Evolutionary conservation across 2,888 invertebrate species (phyloP).

Genomic region (Globia sparganii): DNA sequence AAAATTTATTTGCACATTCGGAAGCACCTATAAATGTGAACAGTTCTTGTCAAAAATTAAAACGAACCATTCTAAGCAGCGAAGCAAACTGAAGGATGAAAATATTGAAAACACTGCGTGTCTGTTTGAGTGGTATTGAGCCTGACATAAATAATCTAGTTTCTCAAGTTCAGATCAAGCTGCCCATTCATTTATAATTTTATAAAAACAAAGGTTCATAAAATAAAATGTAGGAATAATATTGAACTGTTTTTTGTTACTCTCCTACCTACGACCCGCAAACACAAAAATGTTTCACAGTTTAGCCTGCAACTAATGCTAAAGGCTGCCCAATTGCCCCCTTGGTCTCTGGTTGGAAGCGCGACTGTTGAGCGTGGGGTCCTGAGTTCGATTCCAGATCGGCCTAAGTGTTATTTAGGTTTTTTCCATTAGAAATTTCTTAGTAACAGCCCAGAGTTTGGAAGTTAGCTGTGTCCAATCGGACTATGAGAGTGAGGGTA

Average conservation of each 20-base stretch:
- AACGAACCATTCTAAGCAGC: conserved; percentile 1
- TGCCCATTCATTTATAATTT: neutral
- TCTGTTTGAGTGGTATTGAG: conserved; percentile 6
- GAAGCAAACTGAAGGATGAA: neutral
- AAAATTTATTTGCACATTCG: neutral
- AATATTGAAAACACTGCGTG: neutral
- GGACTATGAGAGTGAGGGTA: too few species aligned
- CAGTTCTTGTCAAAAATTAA: neutral
- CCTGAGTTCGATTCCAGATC: neutral
- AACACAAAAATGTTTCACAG: neutral
- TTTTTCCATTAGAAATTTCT: too few species aligned
- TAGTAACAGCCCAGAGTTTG: too few species aligned
- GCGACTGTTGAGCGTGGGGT: neutral
- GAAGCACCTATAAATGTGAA: neutral
- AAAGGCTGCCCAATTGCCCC: neutral
- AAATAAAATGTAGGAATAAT: neutral
- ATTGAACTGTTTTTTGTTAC: neutral
- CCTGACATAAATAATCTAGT: neutral
- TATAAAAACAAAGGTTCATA: neutral
- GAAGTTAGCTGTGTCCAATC: too few species aligned
- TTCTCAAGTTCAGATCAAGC: neutral
- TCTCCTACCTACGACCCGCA: neutral
- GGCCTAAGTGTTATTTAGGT: too few species aligned
- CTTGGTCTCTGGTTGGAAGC: neutral
- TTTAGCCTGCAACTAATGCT: neutral